Evolutionary conservation across 2,888 invertebrate species (phyloP).

Genomic region (Chalcosyrphus nemorum): DNA sequence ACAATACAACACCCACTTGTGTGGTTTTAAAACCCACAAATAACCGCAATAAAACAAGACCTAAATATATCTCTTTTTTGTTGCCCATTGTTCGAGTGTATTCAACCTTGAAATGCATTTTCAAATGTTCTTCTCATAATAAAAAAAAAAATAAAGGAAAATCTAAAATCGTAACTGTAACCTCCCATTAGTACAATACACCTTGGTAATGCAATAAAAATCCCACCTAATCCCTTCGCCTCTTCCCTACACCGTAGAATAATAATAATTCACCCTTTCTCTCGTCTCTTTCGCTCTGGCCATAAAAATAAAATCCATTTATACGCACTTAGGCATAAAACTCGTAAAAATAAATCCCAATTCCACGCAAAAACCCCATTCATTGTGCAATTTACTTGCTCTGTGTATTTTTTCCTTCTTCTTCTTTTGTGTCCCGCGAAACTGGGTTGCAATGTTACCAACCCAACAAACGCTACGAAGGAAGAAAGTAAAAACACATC

Average conservation of each 20-base stretch:
- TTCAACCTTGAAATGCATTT: slow-evolving; percentile 20
- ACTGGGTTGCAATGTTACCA: slow-evolving; percentile 40
- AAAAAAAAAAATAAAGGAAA: too few relatives aligned
- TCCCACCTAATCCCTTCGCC: slow-evolving; percentile 44
- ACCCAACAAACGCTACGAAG: slow-evolving; percentile 6
- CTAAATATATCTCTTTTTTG: neutral
- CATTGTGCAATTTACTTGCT: slow-evolving; percentile 57
- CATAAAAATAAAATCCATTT: slow-evolving; percentile 71
- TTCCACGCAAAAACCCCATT: slow-evolving; percentile 53
- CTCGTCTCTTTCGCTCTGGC: neutral
- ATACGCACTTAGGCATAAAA: slow-evolving; percentile 68
- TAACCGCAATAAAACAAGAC: neutral
- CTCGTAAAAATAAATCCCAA: slow-evolving; percentile 65
- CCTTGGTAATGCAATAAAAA: slow-evolving; percentile 45
- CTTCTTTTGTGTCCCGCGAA: slow-evolving; percentile 6
- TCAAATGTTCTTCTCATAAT: neutral
- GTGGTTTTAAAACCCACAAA: neutral
- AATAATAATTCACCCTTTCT: slow-evolving; percentile 60
- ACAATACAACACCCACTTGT: too few relatives aligned
- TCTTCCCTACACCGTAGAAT: slow-evolving; percentile 25
- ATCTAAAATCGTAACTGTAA: slow-evolving; percentile 1
- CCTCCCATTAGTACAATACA: slow-evolving; percentile 6
- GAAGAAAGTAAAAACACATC: too few relatives aligned
- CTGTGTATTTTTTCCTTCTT: neutral
- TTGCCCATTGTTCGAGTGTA: neutral